These are phyloP conservation scores for Anas platyrhynchos DNA, from an alignment of 2,113 vertebrate genomes.

Conservation along the genomic window DNA sequence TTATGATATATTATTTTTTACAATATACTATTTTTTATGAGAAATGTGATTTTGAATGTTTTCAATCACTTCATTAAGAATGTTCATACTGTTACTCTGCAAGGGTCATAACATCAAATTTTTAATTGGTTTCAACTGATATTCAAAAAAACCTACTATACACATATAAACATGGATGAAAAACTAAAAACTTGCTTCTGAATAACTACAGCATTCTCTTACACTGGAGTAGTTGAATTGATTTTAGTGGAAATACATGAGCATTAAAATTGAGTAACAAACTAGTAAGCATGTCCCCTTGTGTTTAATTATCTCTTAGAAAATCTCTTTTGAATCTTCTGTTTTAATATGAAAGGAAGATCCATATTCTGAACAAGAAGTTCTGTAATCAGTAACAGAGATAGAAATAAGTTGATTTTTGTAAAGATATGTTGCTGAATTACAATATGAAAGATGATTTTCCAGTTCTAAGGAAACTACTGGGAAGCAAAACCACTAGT, in stretches of 20 bases:
- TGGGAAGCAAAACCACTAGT: neutral
- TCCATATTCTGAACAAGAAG: neutral
- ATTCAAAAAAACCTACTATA: neutral
- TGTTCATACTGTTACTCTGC: neutral
- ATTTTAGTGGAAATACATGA: neutral
- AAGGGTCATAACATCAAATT: neutral
- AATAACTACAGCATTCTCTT: neutral
- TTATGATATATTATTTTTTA: too few relatives aligned
- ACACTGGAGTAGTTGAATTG: neutral
- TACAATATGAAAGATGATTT: neutral
- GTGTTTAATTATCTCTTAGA: neutral
- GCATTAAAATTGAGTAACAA: neutral
- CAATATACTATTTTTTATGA: too few relatives aligned
- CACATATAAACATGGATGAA: neutral
- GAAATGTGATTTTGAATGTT: neutral
- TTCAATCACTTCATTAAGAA: neutral
- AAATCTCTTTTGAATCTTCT: neutral
- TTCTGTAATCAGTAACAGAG: neutral
- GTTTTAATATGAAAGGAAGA: neutral
- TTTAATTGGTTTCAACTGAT: neutral
- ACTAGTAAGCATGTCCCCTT: neutral
- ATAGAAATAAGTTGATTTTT: neutral
- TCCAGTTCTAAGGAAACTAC: neutral
- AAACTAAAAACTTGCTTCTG: neutral
- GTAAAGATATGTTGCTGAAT: neutral